phyloP scores from a whole-genome alignment of 2,113 vertebrate species.

The Gnathonemus echidnorhynchus region DNA sequence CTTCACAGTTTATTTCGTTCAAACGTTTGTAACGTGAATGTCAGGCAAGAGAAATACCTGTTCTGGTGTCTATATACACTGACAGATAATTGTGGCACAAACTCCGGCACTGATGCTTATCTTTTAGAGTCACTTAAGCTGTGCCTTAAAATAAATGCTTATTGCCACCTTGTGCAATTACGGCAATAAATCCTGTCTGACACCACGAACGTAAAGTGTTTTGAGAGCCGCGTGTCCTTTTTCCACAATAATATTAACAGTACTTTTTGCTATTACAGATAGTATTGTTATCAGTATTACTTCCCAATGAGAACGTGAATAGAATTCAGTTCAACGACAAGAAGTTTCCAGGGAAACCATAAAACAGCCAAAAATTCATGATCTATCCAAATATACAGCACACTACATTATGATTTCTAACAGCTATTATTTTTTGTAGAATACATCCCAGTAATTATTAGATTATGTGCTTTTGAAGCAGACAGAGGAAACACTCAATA shows the following conservation, averaged over 20 bases:
- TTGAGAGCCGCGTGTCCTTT: background rate
- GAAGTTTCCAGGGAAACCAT: background rate
- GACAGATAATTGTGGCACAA: background rate
- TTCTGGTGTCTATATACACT: background rate
- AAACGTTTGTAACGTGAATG: background rate
- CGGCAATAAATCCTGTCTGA: background rate
- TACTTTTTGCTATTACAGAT: background rate
- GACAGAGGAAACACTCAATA: background rate
- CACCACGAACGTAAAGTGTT: background rate
- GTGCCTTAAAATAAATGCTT: slow-evolving; percentile 1
- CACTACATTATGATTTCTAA: background rate
- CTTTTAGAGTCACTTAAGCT: background rate
- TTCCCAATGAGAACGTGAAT: background rate
- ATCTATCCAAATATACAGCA: background rate
- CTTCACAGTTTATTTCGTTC: background rate
- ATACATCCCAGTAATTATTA: background rate
- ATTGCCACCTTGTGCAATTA: background rate
- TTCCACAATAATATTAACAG: background rate
- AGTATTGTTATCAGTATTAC: background rate
- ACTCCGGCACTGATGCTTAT: background rate
- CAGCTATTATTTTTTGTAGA: background rate
- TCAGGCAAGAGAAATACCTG: background rate
- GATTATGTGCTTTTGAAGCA: background rate
- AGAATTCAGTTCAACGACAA: background rate
- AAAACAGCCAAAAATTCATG: background rate